Base-by-base conservation (phyloP, 2,888 invertebrate species). In the Eulithis prunata region DNA sequence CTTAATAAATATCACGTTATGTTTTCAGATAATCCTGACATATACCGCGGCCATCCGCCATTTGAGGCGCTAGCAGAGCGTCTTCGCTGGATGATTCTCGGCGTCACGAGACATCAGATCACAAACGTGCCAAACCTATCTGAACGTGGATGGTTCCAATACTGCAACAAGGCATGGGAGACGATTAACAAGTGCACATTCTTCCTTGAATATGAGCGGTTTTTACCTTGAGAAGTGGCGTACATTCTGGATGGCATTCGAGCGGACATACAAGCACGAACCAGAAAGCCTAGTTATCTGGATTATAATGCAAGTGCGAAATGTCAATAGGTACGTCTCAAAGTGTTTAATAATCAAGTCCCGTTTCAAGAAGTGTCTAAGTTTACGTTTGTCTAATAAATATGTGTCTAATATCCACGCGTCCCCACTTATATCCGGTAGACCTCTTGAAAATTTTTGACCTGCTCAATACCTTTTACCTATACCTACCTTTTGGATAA, bases 61-160 rank as follows among this genome's bases (percentile, higher is more conserved):
- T 94, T 96, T 79, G 94, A 94, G 61, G 94, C 95, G 61, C 84
- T 97, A 52, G 93, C 97, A 0, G 91, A 94, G 63, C 94, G 95
- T 52, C 90, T 97, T 10, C 94, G 95, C 49, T 95, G 95, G 78
- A 96, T 96, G 89, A 90, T 97, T 46, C 92, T 96, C 36, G 95
- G 97, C 4, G 94, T 96, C 38, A 94, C 95, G 56, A 94, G 96
- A 70, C 95, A 95, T 79, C 94, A 95, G 51, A 92, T 97, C 72
- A 96, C 96, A 0, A 96, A 96, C 72, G 94, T 96, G 7, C 79
- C 90, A 0, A 94, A 95, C 68, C 89, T 97, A 13, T 96, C 96
- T 0, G 97, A 97, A 83, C 96, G 95, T 81, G 96, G 96, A 75
- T 97, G 97, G 97, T 95, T 96, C 81, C 95, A 96, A 73, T 97